Evolutionary conservation across 2,797 vertebrate species (phyloP), one percentile per base, ranked within the genome.

Genomic region (Takifugu rubripes): DNA sequence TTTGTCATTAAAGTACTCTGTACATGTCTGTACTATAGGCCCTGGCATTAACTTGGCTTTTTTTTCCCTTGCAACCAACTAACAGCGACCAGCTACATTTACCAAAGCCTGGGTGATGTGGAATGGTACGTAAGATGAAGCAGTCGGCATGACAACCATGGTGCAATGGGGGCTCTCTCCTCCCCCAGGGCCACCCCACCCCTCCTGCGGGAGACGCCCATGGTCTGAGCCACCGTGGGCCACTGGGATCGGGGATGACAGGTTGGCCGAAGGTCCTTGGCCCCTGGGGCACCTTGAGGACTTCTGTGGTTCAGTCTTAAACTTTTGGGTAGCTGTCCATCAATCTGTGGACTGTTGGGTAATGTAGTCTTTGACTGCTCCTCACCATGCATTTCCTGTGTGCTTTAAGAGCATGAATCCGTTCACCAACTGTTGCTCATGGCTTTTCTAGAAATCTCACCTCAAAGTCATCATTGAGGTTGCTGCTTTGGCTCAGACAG

Each of bases 61-160:
- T 94, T 98, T 99, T 98, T 98, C 95, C 97, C 96, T 98, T 93
- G 91, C 92, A 93, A 93, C 91, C 92, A 92, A 93, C 91, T 93
- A 93, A 98, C 96, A 98, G 97, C 97, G 94, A 98, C 97, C 97
- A 99, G 95, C 96, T 99, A 98, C 97, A 99, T 99, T 98, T 99
- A 99, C 97, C 97, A 98, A 95, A 97, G 93, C 96, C 97, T 97
- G 96, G 96, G 97, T 99, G 97, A 99, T 99, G 97, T 99, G 97
- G 97, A 99, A 96, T 98, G 97, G 97, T 98, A 97, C 97, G 96
- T 98, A 98, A 94, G 96, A 98, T 97, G 97, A 98, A 98, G 97
- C 97, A 96, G 94, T 98, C 96, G 97, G 95, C 96, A 98, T 98
- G 97, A 96, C 97, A 98, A 98, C 96, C 97, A 94, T 97, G 97